Conservation (phyloP, 2,113 vertebrate species). For the Bothrops jararaca region DNA sequence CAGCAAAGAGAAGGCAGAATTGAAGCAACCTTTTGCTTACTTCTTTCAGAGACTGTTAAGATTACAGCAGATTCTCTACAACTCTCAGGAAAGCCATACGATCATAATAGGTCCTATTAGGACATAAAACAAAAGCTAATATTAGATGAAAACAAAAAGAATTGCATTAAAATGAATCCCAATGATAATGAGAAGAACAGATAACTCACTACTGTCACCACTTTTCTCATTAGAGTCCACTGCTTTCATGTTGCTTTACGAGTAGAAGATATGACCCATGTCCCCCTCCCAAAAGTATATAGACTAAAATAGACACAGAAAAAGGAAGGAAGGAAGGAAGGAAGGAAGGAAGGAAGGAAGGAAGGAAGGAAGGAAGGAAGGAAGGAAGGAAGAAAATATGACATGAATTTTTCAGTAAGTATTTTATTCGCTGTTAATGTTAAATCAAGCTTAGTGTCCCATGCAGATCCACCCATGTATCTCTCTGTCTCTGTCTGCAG, state of each 20-base stretch:
- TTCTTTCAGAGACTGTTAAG: background rate
- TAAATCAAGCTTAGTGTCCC: background rate
- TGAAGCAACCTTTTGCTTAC: background rate
- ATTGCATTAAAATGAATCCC: background rate
- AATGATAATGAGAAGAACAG: background rate
- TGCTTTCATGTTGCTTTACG: background rate
- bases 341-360: no score
- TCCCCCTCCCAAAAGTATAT: background rate
- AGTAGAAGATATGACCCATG: background rate
- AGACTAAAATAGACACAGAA: background rate
- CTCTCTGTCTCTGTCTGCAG: background rate
- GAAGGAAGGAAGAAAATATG: no score
- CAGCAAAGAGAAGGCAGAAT: background rate
- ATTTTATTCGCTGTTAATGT: no score
- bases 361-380: background rate
- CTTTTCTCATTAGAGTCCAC: background rate
- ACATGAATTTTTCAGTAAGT: background rate
- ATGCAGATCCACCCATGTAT: background rate
- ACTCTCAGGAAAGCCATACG: background rate
- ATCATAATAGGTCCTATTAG: background rate
- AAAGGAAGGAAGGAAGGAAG: background rate
- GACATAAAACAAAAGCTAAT: background rate
- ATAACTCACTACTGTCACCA: background rate
- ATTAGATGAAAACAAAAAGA: background rate
- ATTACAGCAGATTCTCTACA: background rate